Evolutionary conservation across 92 coral and sea anemone genomes (phyloP), one percentile per base, ranked within the genome.

Genomic region (Umimayanthus chanpuru): DNA sequence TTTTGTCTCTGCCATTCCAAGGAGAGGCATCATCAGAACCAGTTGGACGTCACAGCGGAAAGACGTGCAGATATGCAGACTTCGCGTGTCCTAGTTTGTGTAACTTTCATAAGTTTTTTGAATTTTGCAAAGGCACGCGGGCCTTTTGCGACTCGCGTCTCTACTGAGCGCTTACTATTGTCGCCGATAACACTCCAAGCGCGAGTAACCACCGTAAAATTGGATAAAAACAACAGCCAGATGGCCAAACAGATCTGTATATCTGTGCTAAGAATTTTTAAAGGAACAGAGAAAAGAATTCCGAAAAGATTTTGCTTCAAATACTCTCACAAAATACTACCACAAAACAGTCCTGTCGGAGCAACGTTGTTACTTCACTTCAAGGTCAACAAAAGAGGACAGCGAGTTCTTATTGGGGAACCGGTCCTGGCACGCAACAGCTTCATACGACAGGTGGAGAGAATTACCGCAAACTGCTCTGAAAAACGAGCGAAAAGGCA

Each of bases 401-500:
- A 83, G 11, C 30, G 29, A 44, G 40, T 83, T 15, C 77, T 83
- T 44, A 40, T 83, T 28, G 87, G 87, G 12, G 77, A 83, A 16
- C 76, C 74, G 14, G 36, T 25, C 40, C 50, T 70, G 25, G 87
- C 78, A 44, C 76, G 61, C n/a, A 83, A 47, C 44, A 70, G 77
- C 56, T 29, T 44, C 9, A 70, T 83, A 16, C 25, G 39, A 28
- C 87, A 83, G 67, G 73, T 81, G 86, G 86, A 40, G 61, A 66
- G 64, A 44, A 65, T 81, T 44, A 81, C 50, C 10, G 39, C 65
- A 9, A 68, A 26, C 40, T 83, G 87, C 79, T 44, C 77, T 18
- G 58, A 83, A 44, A 83, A 70, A 70, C 87, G 87, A 21, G 87
- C 87, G 29, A 28, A 72, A 71, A 83, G 87, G 26, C 87, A 83